A percentile compares a stretch with the other conserved stretches of the same genome.
Conservation (phyloP, 2,113 vertebrate genomes). For the Nestor notabilis region DNA sequence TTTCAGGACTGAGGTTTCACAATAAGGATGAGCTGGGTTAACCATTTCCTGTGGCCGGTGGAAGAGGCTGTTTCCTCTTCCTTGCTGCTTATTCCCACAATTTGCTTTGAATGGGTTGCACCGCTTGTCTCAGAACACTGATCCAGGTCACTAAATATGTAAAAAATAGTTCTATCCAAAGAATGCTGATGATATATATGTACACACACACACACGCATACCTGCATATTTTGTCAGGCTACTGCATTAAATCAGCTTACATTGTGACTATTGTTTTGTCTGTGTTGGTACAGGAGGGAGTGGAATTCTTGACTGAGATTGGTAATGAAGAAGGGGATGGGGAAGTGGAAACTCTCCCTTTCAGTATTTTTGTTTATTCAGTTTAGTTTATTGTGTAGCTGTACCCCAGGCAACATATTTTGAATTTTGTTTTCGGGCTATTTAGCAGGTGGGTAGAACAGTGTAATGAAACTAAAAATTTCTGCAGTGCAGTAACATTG, state of each 20-base stretch:
- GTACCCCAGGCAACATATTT: neutral
- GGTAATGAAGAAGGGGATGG: neutral
- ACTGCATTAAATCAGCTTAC: neutral
- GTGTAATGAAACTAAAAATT: neutral
- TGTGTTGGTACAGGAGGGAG: neutral
- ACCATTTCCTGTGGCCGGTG: slow-evolving; percentile 10
- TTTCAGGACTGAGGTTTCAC: slow-evolving; percentile 11
- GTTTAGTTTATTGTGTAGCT: neutral
- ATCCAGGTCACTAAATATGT: neutral
- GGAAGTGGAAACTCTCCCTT: neutral
- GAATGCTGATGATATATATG: neutral
- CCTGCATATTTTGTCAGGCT: neutral
- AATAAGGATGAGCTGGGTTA: slow-evolving; percentile 8
- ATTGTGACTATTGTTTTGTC: neutral
- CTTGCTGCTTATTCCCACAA: neutral
- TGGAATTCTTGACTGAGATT: neutral
- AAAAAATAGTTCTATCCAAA: neutral
- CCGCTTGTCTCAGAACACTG: neutral
- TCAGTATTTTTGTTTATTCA: neutral
- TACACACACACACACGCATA: neutral
- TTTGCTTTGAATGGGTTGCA: neutral
- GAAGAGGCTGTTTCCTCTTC: slow-evolving; percentile 31
- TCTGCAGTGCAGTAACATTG: neutral
- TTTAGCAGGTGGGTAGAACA: neutral
- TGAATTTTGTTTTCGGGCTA: neutral